Conservation (phyloP, 1,140 invertebrate species). For the Apis mellifera region Amel_HAv3.1 CM009936.2:2036001-2036500, state of each 20-base stretch:
- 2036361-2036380: slow-evolving; percentile 52
- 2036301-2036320: slow-evolving; percentile 7
- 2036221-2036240: not conserved
- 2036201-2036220: slow-evolving; percentile 23
- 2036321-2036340: slow-evolving; percentile 9
- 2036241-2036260: slow-evolving; percentile 8
- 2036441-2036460: no score
- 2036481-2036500: no score
- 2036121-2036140: slow-evolving; percentile 51
- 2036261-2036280: not conserved
- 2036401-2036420: no score
- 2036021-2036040: slow-evolving; percentile 40
- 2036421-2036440: no score
- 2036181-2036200: slow-evolving; percentile 43
- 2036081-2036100: slow-evolving; percentile 9
- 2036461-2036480: no score
- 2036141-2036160: slow-evolving; percentile 45
- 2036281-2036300: no score
- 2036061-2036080: not conserved
- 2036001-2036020: not conserved
- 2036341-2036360: slow-evolving; percentile 49
- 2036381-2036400: slow-evolving; percentile 57
- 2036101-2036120: slow-evolving; percentile 54
- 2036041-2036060: slow-evolving; percentile 1
- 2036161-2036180: slow-evolving; percentile 37